Percentiles rank a stretch among this genome's conserved stretches.
Evolutionary conservation across 1,140 invertebrate genomes (phyloP).

Genomic region (Tyrophagus putrescentiae): DNA sequence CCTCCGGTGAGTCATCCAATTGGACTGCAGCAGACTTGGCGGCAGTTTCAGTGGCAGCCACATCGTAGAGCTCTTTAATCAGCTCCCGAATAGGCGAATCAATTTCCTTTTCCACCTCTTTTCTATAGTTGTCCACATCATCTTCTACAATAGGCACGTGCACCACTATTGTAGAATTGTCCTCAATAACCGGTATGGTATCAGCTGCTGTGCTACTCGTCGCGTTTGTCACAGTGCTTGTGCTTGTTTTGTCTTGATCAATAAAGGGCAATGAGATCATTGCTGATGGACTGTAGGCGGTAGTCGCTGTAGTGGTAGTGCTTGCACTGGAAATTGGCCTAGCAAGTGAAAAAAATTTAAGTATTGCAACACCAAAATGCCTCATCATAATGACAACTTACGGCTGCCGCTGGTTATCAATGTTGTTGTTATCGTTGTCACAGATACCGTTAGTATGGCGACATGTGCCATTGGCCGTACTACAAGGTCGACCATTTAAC

Average conservation of each 20-base stretch:
- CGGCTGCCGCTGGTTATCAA: neutral
- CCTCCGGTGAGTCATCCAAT: neutral
- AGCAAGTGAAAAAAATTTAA: too few relatives aligned
- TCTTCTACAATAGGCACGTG: neutral
- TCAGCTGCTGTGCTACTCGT: neutral
- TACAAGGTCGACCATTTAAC: neutral
- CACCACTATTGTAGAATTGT: neutral
- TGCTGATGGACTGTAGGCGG: neutral
- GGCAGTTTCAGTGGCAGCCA: neutral
- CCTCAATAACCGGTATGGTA: neutral
- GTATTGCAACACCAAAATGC: conserved; percentile 4
- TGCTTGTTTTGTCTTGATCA: conserved; percentile 6
- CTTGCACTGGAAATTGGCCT: neutral
- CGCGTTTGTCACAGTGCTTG: neutral
- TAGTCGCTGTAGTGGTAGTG: neutral
- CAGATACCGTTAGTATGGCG: conserved; percentile 7
- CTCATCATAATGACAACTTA: neutral
- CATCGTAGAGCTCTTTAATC: neutral
- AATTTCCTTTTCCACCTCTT: neutral
- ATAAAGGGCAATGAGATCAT: conserved; percentile 16
- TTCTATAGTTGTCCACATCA: neutral
- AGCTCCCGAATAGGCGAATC: conserved; percentile 7
- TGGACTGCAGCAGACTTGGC: neutral
- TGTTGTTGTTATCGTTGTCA: neutral
- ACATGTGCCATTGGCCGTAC: neutral